Evolutionary conservation across 1,140 invertebrate species (phyloP), one percentile per base, ranked within the genome.

Genomic region (Babylonia areolata): DNA sequence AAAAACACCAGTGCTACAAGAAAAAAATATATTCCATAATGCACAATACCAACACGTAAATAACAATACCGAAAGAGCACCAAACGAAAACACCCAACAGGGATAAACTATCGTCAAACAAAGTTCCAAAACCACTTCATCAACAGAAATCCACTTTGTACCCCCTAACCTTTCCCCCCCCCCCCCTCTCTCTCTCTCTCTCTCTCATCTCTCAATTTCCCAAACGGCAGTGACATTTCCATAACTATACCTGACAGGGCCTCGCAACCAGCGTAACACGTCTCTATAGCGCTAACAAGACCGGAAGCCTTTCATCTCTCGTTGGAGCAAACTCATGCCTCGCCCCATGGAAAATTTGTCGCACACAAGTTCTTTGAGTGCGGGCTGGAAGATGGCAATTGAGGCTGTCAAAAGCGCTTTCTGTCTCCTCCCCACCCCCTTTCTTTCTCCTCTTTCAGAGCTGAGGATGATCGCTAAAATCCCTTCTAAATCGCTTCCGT

Each of bases 321-420:
- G 9, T 6, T 5, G 20, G 20, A 6, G 46, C 9, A 51, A 64
- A 64, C 15, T 40, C 75, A 20, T 40, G 71, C 35, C 31, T 73
- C 35, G 11, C 31, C 58, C 28, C 71, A 73, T 73, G 31, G 37
- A 9, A 37, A 39, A 77, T 77, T 77, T 77, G 75, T 77, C 39
- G 40, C 75, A 77, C 35, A 5, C 37, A 11, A 37, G 35, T 77
- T 42, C 75, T 11, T 40, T 77, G 40, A 77, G 37, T 40, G 75
- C 75, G 6, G 71, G 75, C 75, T 37, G 40, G 75, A 40, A 39
- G 75, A 77, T 40, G 35, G 35, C 75, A 77, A 77, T 77, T 77
- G 58, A 15, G 23, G 35, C 75, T 77, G 75, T 77, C 75, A 77
- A 40, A 64, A 64, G 15, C 28, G 0, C 23, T 64, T 64, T 64